Percentiles rank a stretch among this genome's conserved stretches.
phyloP scores from a whole-genome alignment of 2,113 vertebrate genomes.

The Elachura formosa region DNA sequence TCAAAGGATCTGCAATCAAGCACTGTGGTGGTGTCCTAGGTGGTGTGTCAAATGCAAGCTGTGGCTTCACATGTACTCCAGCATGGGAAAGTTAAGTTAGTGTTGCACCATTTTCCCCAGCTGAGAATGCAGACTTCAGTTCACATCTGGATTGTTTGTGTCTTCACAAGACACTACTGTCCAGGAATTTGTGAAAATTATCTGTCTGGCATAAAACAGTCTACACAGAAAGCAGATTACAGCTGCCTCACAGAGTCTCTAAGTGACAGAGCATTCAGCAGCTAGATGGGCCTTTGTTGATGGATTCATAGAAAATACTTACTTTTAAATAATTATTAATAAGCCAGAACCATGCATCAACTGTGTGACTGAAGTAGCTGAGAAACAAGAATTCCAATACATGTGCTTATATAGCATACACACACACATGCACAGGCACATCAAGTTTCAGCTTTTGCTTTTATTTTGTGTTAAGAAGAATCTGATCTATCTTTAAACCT shows the following conservation, averaged over 20 bases:
- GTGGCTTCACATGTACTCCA: not conserved
- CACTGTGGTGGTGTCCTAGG: not conserved
- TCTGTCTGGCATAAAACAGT: not conserved
- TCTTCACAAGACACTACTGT: not conserved
- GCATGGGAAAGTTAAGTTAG: not conserved
- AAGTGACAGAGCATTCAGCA: not conserved
- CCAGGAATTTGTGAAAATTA: not conserved
- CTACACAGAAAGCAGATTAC: not conserved
- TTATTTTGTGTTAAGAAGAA: not conserved
- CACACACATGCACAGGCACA: not conserved
- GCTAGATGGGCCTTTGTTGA: not conserved
- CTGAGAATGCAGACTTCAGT: not conserved
- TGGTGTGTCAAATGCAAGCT: not conserved
- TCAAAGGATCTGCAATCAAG: not conserved
- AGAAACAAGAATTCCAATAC: not conserved
- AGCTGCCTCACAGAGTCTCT: not conserved
- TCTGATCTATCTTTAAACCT: not conserved
- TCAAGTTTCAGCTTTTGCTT: not conserved
- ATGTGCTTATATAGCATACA: rapidly evolving
- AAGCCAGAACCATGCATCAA: not conserved
- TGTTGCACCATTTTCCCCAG: not conserved
- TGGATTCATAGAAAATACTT: not conserved
- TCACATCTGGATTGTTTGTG: not conserved
- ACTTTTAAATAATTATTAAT: not conserved
- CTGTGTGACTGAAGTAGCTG: not conserved